Base-by-base conservation (phyloP, 2,888 invertebrate genomes). In the Drosophila neonasuta region DNA sequence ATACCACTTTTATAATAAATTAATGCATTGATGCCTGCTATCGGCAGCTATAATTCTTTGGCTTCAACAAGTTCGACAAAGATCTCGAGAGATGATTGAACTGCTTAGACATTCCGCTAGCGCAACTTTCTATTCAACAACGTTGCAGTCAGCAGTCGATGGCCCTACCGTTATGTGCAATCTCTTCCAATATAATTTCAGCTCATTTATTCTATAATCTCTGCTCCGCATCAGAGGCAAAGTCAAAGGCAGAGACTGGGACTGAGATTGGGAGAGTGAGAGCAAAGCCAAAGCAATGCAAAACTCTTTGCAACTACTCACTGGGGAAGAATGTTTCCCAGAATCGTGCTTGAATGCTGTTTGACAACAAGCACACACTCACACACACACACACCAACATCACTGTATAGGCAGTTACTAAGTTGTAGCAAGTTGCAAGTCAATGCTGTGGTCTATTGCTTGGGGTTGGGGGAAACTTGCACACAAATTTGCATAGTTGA, bases 341-440 rank as follows among this genome's bases (percentile, higher is more conserved):
- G 89, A 88, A 88, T 86, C 88, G 88, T 88, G 88, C 88, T 75
- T 88, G 84, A 88, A 88, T 88, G 88, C 80, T 88, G 88, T 88
- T 85, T 85, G 86, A 86, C 89, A 88, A 88, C 85, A 85, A 79
- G 61, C 59, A 63, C 57, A 60, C 42, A 64, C 52, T 60, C 42
- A 71, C 44, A 48, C 9, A 60, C 17, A 62, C 50, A 64, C 50
- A 44, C 3, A 51, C 8, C n/a, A n/a, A n/a, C n/a, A n/a, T n/a
- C 15, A 8, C 52, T 29, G 41, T 3, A 49, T 24, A 76, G 77
- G 44, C 68, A 70, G 72, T 69, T 79, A 83, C 84, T 81, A 77
- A 80, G 80, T 85, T 88, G 88, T 79, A 85, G 87, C 87, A 87
- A 82, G 86, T 88, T 87, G 80, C 80, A 79, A 84, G 85, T 85